Conservation (phyloP, 2,113 vertebrate species). For the Grallaria varia region DNA sequence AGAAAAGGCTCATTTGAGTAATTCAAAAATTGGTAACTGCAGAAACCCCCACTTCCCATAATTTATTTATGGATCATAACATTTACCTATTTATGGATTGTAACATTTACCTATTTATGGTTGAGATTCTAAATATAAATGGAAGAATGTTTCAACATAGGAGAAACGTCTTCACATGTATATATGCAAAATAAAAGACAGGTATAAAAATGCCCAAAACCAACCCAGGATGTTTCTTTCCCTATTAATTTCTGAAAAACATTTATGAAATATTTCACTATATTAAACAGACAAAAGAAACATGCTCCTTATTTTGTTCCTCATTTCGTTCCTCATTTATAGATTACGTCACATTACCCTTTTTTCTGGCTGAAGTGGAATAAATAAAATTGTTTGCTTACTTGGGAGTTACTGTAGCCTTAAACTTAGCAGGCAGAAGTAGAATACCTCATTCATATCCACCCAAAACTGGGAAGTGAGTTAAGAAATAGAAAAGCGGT, state of each 20-base stretch:
- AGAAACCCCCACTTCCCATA: neutral
- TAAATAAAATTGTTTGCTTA: neutral
- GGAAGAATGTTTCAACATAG: conserved; percentile 78
- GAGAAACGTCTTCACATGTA: conserved; percentile 82
- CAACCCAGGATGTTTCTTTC: neutral
- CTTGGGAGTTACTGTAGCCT: neutral
- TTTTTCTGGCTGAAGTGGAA: neutral
- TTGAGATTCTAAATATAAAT: conserved; percentile 78
- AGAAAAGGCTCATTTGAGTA: neutral
- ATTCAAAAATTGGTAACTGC: neutral
- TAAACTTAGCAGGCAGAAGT: neutral
- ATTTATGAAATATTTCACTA: neutral
- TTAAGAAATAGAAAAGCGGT: neutral
- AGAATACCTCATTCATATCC: neutral
- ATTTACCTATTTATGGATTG: conserved; percentile 41
- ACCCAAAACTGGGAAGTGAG: neutral
- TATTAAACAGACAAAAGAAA: neutral
- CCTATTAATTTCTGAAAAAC: neutral
- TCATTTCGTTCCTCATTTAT: neutral
- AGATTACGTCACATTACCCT: neutral
- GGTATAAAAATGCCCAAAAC: neutral
- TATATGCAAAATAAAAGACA: conserved; percentile 32
- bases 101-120: conserved; percentile 78
- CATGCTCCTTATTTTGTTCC: neutral
- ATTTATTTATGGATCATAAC: neutral